These are phyloP conservation scores for Calliphora vomitoria DNA, from an alignment of 2,888 invertebrate genomes.

Conservation along the genomic window DNA sequence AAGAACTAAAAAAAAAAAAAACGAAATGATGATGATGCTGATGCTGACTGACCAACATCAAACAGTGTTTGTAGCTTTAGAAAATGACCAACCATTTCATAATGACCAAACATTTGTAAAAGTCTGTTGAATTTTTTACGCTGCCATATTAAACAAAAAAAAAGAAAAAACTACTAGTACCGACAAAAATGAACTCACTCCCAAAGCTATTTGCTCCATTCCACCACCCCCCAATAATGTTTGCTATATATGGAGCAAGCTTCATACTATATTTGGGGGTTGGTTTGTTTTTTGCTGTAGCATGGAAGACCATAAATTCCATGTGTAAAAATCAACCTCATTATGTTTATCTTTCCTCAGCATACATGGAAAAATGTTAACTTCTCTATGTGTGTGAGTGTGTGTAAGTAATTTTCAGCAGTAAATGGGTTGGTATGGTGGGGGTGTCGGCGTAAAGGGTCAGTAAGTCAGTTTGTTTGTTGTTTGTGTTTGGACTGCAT, in stretches of 20 bases:
- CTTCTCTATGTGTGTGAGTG: constrained; percentile 5
- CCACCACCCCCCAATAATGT: background rate
- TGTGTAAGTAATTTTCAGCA: background rate
- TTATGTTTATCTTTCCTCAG: constrained; percentile 62
- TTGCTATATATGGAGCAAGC: background rate
- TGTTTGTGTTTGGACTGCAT: background rate
- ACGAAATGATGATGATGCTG: constrained; percentile 22
- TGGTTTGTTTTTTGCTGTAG: constrained; percentile 9
- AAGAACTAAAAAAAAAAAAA: constrained; percentile 5
- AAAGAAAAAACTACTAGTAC: background rate
- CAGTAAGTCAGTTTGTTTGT: constrained; percentile 64
- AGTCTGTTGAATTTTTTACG: constrained; percentile 76
- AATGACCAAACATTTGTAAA: constrained; percentile 79
- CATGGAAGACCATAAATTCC: constrained; percentile 41
- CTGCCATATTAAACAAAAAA: constrained; percentile 31
- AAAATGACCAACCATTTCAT: constrained; percentile 67
- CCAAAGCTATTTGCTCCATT: background rate
- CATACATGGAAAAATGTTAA: constrained; percentile 37
- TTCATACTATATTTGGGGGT: background rate
- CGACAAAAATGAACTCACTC: background rate
- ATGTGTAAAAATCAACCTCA: constrained; percentile 66
- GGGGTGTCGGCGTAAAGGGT: constrained; percentile 50
- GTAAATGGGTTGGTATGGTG: constrained; percentile 7
- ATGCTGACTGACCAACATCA: constrained; percentile 41
- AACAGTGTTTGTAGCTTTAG: constrained; percentile 42